Conservation (phyloP, 2,888 invertebrate genomes). For the Phyto melanocephala region DNA sequence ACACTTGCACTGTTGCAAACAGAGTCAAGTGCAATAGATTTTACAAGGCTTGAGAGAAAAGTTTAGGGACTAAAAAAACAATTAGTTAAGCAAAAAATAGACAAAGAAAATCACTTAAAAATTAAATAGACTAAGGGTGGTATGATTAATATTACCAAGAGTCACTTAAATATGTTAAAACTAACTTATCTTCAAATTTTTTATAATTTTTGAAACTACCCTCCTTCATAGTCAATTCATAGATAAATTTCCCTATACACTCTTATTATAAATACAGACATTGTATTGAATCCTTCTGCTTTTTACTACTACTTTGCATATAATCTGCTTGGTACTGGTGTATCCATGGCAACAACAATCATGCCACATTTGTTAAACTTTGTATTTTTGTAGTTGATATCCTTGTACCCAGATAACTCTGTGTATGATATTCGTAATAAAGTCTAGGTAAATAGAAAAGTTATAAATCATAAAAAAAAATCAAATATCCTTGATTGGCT, state of each 20-base stretch:
- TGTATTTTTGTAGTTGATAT: background rate
- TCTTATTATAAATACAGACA: background rate
- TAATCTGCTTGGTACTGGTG: background rate
- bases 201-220: background rate
- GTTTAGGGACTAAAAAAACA: background rate
- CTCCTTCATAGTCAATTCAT: background rate
- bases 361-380: constrained; percentile 14
- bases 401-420: background rate
- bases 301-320: constrained; percentile 13
- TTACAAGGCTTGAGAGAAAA: background rate
- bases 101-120: background rate
- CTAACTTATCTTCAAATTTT: too few species aligned
- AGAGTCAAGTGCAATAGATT: constrained; percentile 34
- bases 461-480: constrained; percentile 41
- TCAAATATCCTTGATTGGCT: constrained; percentile 62
- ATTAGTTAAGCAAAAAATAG: too few species aligned
- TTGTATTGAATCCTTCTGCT: background rate
- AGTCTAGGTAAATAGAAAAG: constrained; percentile 61
- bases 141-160: too few species aligned
- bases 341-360: constrained; percentile 19
- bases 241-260: background rate
- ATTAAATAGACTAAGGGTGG: too few species aligned
- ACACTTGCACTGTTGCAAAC: background rate
- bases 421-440: constrained; percentile 44
- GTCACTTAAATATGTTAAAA: too few species aligned